phyloP scores from a whole-genome alignment of 1,140 invertebrate genomes.

The Battus philenor region DNA sequence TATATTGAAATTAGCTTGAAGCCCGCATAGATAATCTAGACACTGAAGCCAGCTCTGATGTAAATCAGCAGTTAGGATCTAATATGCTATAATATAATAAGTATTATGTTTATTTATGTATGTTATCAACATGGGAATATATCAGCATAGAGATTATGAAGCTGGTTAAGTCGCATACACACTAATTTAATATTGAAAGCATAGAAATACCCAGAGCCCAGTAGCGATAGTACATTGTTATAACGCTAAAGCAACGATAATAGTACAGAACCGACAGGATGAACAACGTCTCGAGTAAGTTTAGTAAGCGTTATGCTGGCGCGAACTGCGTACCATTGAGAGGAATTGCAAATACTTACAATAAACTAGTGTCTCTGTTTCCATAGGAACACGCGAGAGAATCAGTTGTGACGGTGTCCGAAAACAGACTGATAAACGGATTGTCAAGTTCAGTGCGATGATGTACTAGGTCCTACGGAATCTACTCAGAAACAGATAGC shows the following conservation, averaged over 20 bases:
- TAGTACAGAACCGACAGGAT: slow-evolving; percentile 68
- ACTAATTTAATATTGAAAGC: slow-evolving; percentile 75
- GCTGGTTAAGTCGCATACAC: slow-evolving; percentile 72
- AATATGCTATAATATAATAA: slow-evolving; percentile 65
- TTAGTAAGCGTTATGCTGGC: slow-evolving; percentile 63
- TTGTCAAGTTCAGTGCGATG: slow-evolving; percentile 3
- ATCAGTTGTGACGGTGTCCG: slow-evolving; percentile 37
- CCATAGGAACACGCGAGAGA: slow-evolving; percentile 44
- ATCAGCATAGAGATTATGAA: slow-evolving; percentile 73
- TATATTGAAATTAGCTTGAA: slow-evolving; percentile 63
- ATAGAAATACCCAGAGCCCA: slow-evolving; percentile 73
- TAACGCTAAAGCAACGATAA: slow-evolving; percentile 73
- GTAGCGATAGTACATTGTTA: slow-evolving; percentile 70
- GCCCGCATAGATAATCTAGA: slow-evolving; percentile 74
- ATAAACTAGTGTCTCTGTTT: slow-evolving; percentile 56
- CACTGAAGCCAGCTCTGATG: slow-evolving; percentile 70
- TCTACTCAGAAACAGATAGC: slow-evolving; percentile 14
- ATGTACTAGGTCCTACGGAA: slow-evolving; percentile 6
- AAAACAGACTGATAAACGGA: slow-evolving; percentile 50
- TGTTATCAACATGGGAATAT: slow-evolving; percentile 63
- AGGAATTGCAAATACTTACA: slow-evolving; percentile 66
- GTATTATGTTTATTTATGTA: slow-evolving; percentile 35
- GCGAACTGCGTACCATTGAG: slow-evolving; percentile 56
- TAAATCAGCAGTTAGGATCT: slow-evolving; percentile 67
- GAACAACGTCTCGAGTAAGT: slow-evolving; percentile 65